phyloP scores from a whole-genome alignment of 2,888 invertebrate species.

The Cryptus viduatorius region DNA sequence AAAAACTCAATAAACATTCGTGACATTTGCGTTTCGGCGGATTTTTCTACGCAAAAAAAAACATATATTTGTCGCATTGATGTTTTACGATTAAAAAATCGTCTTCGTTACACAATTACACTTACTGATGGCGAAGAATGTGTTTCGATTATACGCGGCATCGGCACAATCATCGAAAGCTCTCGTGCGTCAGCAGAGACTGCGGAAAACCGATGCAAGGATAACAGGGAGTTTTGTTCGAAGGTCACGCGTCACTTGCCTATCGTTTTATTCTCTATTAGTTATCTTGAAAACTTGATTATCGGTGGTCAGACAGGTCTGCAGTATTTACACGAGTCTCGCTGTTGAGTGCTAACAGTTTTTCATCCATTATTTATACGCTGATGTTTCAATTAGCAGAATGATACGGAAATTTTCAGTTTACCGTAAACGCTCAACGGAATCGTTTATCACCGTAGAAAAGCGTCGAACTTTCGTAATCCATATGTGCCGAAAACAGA shows the following conservation, averaged over 20 bases:
- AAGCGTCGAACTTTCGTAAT: too few relatives aligned
- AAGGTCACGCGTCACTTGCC: conserved; percentile 57
- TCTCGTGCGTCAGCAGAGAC: not conserved
- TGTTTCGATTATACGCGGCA: not conserved
- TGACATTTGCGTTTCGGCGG: too few relatives aligned
- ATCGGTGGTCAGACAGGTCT: conserved; percentile 20
- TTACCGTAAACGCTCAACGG: too few relatives aligned
- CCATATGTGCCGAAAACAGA: too few relatives aligned
- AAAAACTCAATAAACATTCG: too few relatives aligned
- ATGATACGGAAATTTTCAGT: too few relatives aligned
- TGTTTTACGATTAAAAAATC: too few relatives aligned
- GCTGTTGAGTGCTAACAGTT: conserved; percentile 1
- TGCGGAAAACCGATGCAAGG: conserved; percentile 61
- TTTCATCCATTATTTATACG: not conserved
- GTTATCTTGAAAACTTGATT: conserved; percentile 31
- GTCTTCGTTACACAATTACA: not conserved
- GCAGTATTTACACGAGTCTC: conserved; percentile 16
- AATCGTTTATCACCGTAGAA: too few relatives aligned
- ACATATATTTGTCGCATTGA: too few relatives aligned
- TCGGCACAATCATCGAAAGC: not conserved
- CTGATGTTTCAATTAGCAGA: not conserved
- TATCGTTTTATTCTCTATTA: conserved; percentile 48
- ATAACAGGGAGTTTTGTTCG: conserved; percentile 51
- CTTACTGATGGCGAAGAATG: not conserved
- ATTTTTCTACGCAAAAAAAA: too few relatives aligned